Evolutionary conservation across 2,113 vertebrate species (phyloP), one percentile per base, ranked within the genome.

Genomic region (Ammodramus savannarum): DNA sequence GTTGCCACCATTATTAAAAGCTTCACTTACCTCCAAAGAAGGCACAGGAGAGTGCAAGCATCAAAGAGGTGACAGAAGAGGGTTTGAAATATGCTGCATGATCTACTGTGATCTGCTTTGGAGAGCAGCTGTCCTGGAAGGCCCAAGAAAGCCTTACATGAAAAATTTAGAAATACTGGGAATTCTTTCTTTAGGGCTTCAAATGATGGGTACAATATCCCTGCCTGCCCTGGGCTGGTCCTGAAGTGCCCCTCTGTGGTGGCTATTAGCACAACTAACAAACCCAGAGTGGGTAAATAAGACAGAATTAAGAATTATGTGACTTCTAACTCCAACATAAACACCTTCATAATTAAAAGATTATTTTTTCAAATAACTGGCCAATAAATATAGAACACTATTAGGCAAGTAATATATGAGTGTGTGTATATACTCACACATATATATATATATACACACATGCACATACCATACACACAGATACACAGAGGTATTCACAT

Each of bases 351-450:
- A 69, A 68, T 39, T 21, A 31, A 41, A 63, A 48, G 7, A 7
- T 9, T 55, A 43, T 36, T 38, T n/a, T 55, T 55, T 31, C 6
- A 14, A 66, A 51, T 57, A 29, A 39, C 12, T 63, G 16, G 13
- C 52, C 41, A 63, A 51, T 63, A 81, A 86, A 55, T 18, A 80
- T 0, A 69, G 58, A 86, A 49, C 10, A 26, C 7, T 25, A 36
- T 16, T 44, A 81, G 36, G 7, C 54, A 74, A 65, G 58, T 15
- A 13, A 39, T 20, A 15, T 26, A 11, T 14, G 1, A 41, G 4
- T 59, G 5, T 10, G 4, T 23, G 0, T 3, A 25, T 6, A 44
- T 1, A 46, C 1, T 38, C 1, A 41, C 1, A 48, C 1, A 61
- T 8, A 48, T 25, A 49, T 7, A 46, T 25, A 49, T 8, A 46